Conservation (phyloP, 2,797 vertebrate genomes). For the Craterocephalus amniculus region DNA sequence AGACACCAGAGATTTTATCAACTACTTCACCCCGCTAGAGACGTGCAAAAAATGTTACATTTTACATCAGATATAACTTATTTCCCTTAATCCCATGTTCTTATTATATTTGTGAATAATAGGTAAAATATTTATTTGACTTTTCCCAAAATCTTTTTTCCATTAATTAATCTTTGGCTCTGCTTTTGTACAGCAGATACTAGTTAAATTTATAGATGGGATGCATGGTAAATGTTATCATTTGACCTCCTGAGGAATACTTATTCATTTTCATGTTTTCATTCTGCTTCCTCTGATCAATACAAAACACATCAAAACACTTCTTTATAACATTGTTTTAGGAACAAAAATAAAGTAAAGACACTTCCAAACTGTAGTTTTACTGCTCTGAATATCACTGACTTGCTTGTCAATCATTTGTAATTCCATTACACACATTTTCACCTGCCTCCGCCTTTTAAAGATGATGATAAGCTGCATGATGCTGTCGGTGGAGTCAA, state of each 20-base stretch:
- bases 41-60: not conserved
- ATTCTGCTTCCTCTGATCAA: not conserved
- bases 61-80: not conserved
- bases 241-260: not conserved
- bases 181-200: not conserved
- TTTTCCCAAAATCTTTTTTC: not conserved
- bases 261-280: not conserved
- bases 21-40: not conserved
- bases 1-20: not conserved
- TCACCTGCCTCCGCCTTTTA: not conserved
- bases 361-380: not conserved
- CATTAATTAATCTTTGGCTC: not conserved
- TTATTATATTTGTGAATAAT: not conserved
- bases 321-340: too few species aligned
- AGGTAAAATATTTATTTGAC: not conserved
- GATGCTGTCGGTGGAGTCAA: slow-evolving; percentile 13
- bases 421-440: not conserved
- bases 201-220: not conserved
- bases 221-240: not conserved
- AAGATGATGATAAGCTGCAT: not conserved
- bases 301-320: too few species aligned
- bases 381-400: not conserved
- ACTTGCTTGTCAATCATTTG: not conserved
- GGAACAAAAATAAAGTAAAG: too few species aligned
- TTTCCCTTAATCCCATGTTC: not conserved